phyloP scores from a whole-genome alignment of 2,797 vertebrate genomes.

The Denticeps clupeoides region DNA sequence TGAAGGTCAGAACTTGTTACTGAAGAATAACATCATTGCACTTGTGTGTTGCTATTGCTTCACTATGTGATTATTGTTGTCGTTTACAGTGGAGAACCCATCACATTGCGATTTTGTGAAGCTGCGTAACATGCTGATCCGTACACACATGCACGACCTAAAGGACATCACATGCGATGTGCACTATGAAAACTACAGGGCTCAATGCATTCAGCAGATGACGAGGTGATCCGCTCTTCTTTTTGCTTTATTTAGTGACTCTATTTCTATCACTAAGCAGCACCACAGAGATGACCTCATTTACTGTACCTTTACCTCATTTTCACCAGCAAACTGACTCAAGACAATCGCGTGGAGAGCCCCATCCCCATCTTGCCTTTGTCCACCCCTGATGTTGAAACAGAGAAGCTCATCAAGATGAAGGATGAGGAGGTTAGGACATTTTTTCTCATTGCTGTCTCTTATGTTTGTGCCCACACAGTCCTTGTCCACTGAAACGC shows the following conservation, averaged over 20 bases:
- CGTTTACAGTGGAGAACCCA: constrained; percentile 45
- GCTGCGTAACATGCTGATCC: constrained; percentile 50
- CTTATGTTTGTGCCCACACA: not conserved
- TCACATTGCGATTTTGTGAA: constrained; percentile 54
- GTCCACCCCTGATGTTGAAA: constrained; percentile 70
- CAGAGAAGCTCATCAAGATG: constrained; percentile 80
- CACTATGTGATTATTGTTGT: not conserved
- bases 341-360: constrained; percentile 76
- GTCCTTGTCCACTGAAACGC: no score
- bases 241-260: not conserved
- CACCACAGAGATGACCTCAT: no score
- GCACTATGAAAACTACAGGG: constrained; percentile 55
- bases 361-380: constrained; percentile 73
- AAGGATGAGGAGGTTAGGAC: constrained; percentile 73
- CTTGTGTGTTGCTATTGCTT: not conserved
- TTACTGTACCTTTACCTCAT: no score
- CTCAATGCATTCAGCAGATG: constrained; percentile 52
- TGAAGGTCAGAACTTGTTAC: no score
- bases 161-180: constrained; percentile 54
- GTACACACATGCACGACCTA: constrained; percentile 55
- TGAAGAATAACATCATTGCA: not conserved
- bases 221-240: constrained; percentile 46
- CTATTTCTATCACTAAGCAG: no score
- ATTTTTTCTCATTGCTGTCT: no score
- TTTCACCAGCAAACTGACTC: constrained; percentile 63